These are phyloP conservation scores for Ypsolopha scabrella DNA, from an alignment of 2,888 invertebrate genomes.

Conservation along the genomic window DNA sequence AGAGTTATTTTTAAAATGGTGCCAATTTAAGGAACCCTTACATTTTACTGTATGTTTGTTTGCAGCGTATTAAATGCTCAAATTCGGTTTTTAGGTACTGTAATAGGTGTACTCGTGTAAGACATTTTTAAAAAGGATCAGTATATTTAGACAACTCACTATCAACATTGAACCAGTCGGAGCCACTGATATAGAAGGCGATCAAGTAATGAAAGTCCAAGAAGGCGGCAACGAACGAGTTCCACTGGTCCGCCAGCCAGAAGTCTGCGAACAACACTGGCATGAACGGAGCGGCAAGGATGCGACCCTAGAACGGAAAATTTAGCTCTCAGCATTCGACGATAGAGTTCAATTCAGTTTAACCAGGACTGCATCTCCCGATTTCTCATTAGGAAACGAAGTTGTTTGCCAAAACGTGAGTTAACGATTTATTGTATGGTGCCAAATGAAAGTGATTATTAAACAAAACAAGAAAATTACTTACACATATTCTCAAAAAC, in stretches of 20 bases:
- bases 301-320: conserved; percentile 75
- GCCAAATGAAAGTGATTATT: background rate
- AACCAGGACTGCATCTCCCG: no score
- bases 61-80: no score
- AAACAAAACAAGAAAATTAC: conserved; percentile 27
- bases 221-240: conserved; percentile 90
- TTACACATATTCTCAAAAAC: conserved; percentile 89
- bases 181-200: conserved; percentile 90
- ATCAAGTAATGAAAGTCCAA: conserved; percentile 94
- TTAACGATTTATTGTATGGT: no score
- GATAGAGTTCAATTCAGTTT: no score
- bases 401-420: no score
- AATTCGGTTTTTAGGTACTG: no score
- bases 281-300: conserved; percentile 91
- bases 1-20: no score
- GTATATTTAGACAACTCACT: conserved; percentile 32
- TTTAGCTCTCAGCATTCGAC: background rate
- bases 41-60: no score
- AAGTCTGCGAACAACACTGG: conserved; percentile 97
- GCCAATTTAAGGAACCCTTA: no score
- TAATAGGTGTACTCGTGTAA: no score
- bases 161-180: conserved; percentile 76
- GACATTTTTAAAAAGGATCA: background rate
- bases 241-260: conserved; percentile 98
- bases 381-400: no score